Evolutionary conservation across 2,797 vertebrate genomes (phyloP), one percentile per base, ranked within the genome.

Genomic region (Acomys russatus): DNA sequence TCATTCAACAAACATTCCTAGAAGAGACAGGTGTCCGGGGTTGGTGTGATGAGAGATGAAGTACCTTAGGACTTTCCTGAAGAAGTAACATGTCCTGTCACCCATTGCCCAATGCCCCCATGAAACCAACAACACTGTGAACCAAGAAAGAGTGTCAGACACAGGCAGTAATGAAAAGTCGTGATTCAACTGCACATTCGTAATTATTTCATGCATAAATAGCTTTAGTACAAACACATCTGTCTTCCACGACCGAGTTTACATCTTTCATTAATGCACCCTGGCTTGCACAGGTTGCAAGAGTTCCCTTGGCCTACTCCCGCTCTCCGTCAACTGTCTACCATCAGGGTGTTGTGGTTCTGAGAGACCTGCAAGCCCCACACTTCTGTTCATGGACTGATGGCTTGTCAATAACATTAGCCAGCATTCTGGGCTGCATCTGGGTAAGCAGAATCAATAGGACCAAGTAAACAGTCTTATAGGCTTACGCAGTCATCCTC

Each of bases 341-440:
- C 98, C 89, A 92, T 95, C 97, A 98, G 98, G 98, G 98, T 98
- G 99, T 98, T 99, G 99, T 98, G 99, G 99, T 98, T 98, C 93
- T 12, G 98, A 99, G 98, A 99, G 98, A 99, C 99, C 99, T 99
- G 99, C 99, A 99, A 99, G 99, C 99, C 99, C 99, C 99, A 99
- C 99, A 99, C 98, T 99, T 99, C 99, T 99, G 98, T 98, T 97
- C 97, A 99, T 99, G 99, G 99, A 99, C 99, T 99, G 99, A 99
- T 99, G 99, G 99, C 99, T 99, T 98, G 98, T 99, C 99, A 99
- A 99, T 99, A 99, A 99, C 99, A 99, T 99, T 99, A 99, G 99
- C 99, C 99, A 99, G 99, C 99, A 99, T 99, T 99, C 99, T 98
- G 98, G 99, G 98, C 99, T 95, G 98, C 99, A 99, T 99, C 98